Evolutionary conservation across 2,113 vertebrate genomes (phyloP), one percentile per base, ranked within the genome.

Genomic region (Sinocyclocheilus maitianheensis): DNA sequence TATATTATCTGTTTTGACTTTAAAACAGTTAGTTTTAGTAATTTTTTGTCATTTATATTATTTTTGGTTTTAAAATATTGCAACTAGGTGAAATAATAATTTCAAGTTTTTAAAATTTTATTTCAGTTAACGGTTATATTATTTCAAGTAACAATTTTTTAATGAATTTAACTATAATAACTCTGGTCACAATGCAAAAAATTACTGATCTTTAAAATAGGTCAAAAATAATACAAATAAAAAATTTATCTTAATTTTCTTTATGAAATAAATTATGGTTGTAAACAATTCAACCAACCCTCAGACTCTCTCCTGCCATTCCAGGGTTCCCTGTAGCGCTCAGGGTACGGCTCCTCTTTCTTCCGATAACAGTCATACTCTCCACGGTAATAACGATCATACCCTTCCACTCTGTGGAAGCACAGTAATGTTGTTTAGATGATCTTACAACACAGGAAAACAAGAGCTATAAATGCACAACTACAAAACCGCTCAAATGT

Each of bases 321-420:
- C 93, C 97, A 96, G 9, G 95, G 94, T 0, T 99, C 97, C 83
- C 96, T 95, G 89, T 95, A 98, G 22, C 95, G 95, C 4, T 98
- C 97, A 0, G 95, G 93, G 84, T 92, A 97, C 0, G 95, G 82
- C 3, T 98, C 97, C 0, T 98, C 97, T 88, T 97, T 98, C 88
- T 97, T 97, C 18, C 96, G 94, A 85, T 95, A 96, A 84, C 94
- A 96, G 51, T 98, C 97, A 0, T 98, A 96, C 3, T 95, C 60
- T 26, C 95, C 63, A 40, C 96, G 95, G 84, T 94, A 91, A 86
- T 95, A 97, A 1, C 96, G 91, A 63, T 98, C 97, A 0, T 96
- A 97, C 2, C 94, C 87, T 10, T 96, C 97, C 0, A 97, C 97
- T 90, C 96, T 94, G 91, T 88, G 93, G 89, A 83, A 63, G 48